Percentiles rank a stretch among this genome's conserved stretches.
These are phyloP conservation scores for Psammodynastes pulverulentus DNA, from an alignment of 2,113 vertebrate species.

Conservation along the genomic window DNA sequence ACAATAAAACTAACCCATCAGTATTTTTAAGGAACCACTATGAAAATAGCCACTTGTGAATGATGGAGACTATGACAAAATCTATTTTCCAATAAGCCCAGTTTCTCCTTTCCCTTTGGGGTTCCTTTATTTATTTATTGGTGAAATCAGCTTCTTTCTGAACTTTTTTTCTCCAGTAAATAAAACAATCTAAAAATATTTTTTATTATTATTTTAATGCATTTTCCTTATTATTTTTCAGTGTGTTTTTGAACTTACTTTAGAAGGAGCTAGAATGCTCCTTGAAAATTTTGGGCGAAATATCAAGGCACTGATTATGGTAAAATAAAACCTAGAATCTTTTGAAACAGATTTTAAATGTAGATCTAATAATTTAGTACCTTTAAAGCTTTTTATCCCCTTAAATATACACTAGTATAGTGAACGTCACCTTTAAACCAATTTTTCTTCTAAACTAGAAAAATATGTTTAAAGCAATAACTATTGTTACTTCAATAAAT, in stretches of 20 bases:
- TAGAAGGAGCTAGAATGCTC: conserved; percentile 35
- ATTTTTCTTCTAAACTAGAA: conserved; percentile 18
- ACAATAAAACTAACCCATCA: conserved; percentile 20
- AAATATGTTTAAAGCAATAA: conserved; percentile 38
- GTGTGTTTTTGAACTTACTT: neutral
- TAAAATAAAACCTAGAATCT: conserved; percentile 46
- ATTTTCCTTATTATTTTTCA: conserved; percentile 22
- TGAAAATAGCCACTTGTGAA: neutral
- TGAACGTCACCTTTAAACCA: neutral
- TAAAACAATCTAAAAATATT: neutral
- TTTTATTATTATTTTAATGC: conserved; percentile 37
- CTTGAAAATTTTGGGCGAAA: conserved; percentile 48
- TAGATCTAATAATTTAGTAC: conserved; percentile 21
- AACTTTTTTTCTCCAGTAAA: neutral
- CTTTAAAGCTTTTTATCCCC: conserved; percentile 27
- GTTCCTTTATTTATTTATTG: neutral
- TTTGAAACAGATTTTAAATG: conserved; percentile 30
- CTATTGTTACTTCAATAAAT: conserved; percentile 3
- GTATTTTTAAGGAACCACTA: conserved; percentile 10
- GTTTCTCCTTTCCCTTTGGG: neutral
- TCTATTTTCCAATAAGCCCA: neutral
- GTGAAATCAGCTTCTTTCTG: neutral
- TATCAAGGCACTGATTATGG: conserved; percentile 46
- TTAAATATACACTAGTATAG: conserved; percentile 30
- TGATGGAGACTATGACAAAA: neutral